Percentiles rank a stretch among this genome's conserved stretches.
Evolutionary conservation across 2,888 invertebrate species (phyloP).

Genomic region (Thymelicus acteon): DNA sequence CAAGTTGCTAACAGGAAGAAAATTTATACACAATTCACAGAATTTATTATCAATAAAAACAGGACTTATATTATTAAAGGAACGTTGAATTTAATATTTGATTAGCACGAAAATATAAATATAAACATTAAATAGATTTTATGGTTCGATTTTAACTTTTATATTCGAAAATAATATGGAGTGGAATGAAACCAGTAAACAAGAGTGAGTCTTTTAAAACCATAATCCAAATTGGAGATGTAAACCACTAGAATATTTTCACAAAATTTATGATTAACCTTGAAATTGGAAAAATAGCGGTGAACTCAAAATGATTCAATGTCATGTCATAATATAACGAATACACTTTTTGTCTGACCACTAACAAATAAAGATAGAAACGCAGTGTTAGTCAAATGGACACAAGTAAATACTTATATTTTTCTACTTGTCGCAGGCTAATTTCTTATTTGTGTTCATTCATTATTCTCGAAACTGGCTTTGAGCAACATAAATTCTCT

Average conservation of each 20-base stretch:
- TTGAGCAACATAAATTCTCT: too few relatives aligned
- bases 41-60: not conserved
- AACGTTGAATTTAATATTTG: not conserved
- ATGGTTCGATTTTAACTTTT: too few relatives aligned
- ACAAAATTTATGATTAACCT: not conserved
- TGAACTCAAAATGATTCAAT: not conserved
- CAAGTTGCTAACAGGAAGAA: not conserved
- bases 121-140: too few relatives aligned
- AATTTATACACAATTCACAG: not conserved
- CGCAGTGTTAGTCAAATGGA: too few relatives aligned
- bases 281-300: not conserved
- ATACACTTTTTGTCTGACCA: not conserved
- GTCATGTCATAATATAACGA: constrained; percentile 1
- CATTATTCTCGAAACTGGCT: too few relatives aligned
- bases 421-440: not conserved
- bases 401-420: not conserved
- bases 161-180: not conserved
- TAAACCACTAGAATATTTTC: not conserved
- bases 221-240: not conserved
- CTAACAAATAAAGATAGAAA: not conserved
- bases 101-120: too few relatives aligned
- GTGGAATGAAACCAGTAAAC: not conserved
- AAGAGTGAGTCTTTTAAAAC: not conserved
- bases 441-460: too few relatives aligned
- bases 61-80: not conserved